These are phyloP conservation scores for Turritopsis rubra DNA, from an alignment of 30 jellyfish, hydroid and myxozoan genomes.

Conservation along the genomic window DNA sequence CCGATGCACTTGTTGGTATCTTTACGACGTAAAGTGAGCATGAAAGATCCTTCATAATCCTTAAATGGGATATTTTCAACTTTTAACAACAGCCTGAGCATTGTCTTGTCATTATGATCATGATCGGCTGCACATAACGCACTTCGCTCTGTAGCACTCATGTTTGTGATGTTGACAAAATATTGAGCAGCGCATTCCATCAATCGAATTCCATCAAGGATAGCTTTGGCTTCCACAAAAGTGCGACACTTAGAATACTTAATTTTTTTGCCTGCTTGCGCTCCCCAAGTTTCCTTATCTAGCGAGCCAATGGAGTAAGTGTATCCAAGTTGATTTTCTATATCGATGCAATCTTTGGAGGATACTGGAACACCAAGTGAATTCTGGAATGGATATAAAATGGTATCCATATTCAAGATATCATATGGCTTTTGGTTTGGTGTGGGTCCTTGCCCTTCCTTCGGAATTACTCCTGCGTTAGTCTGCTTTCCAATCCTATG, in stretches of 20 bases:
- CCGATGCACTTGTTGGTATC: not conserved
- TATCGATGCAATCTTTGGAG: not conserved
- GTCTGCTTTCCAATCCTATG: not conserved
- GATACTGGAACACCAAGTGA: not conserved
- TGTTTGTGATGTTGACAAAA: not conserved
- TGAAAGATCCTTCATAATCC: slow-evolving; percentile 22
- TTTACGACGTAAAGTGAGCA: slow-evolving; percentile 10
- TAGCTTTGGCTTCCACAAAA: not conserved
- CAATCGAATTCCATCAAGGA: not conserved
- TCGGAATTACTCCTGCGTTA: slow-evolving; percentile 1
- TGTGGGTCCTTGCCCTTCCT: slow-evolving; percentile 48
- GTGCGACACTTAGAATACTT: not conserved
- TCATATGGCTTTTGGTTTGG: slow-evolving; percentile 16
- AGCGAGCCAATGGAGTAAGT: not conserved
- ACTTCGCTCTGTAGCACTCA: not conserved
- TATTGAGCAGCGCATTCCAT: not conserved
- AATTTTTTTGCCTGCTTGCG: not conserved
- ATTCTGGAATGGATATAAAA: not conserved
- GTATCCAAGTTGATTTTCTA: not conserved
- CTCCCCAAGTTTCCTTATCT: not conserved
- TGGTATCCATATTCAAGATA: not conserved
- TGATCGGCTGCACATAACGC: not conserved
- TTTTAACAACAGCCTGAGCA: not conserved
- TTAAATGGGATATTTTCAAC: slow-evolving; percentile 22
- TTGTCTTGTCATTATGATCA: not conserved